Evolutionary conservation across 1,140 invertebrate species (phyloP).

Genomic region (Acyrthosiphon pisum): DNA sequence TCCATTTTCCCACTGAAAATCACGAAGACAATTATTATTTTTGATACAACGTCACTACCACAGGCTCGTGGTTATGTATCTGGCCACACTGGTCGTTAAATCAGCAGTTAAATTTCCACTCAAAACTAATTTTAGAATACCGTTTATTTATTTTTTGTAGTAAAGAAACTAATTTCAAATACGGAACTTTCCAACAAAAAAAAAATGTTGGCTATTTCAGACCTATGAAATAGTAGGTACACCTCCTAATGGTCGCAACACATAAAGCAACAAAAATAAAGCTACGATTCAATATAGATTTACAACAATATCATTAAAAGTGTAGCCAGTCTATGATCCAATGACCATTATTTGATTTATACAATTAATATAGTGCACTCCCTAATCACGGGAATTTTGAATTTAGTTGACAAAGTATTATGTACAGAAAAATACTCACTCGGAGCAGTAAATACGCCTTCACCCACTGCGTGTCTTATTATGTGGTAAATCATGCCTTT

Average conservation of each 20-base stretch:
- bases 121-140: too few relatives aligned
- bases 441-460: constrained; percentile 60
- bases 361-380: not conserved
- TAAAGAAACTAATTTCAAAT: too few relatives aligned
- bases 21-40: not conserved
- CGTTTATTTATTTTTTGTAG: too few relatives aligned
- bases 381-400: not conserved
- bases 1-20: constrained; percentile 66
- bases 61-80: not conserved
- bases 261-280: not conserved
- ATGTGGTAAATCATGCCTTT: constrained; percentile 60
- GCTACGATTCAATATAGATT: not conserved
- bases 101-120: too few relatives aligned
- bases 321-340: not conserved
- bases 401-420: not conserved
- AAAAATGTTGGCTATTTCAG: not conserved
- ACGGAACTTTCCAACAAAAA: not conserved
- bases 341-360: not conserved
- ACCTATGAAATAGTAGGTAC: too few relatives aligned
- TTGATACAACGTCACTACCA: not conserved
- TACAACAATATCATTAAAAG: not conserved
- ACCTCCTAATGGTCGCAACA: not conserved
- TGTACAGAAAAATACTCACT: constrained; percentile 54
- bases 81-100: too few relatives aligned
- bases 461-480: constrained; percentile 59